Evolutionary conservation across 1,140 invertebrate species (phyloP).

Genomic region (Odontomachus brunneus): DNA sequence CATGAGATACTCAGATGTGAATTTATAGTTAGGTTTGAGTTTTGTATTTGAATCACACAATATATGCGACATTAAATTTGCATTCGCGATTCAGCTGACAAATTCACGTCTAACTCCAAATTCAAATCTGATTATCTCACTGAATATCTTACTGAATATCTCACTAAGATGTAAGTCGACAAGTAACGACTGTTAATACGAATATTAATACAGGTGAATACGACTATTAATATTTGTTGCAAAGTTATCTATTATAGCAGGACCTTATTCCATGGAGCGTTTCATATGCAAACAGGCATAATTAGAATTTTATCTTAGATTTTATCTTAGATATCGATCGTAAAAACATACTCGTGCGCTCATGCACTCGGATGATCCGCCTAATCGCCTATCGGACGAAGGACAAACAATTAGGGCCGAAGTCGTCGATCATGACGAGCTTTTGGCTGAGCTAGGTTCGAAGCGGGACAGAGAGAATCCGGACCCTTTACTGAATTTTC

Average conservation of each 20-base stretch:
- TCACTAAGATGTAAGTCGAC: too few species aligned
- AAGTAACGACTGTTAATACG: too few species aligned
- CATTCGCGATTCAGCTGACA: too few species aligned
- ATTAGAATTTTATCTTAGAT: slow-evolving; percentile 3
- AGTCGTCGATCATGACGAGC: slow-evolving; percentile 61
- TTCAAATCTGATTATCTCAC: too few species aligned
- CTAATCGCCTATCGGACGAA: slow-evolving; percentile 55
- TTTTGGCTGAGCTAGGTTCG: slow-evolving; percentile 36
- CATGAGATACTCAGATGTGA: not conserved
- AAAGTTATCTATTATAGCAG: not conserved
- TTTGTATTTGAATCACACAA: too few species aligned
- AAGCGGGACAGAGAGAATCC: slow-evolving; percentile 44
- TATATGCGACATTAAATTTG: too few species aligned
- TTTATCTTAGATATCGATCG: slow-evolving; percentile 30
- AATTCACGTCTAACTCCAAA: too few species aligned
- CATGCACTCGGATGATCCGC: slow-evolving; percentile 34
- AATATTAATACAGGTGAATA: too few species aligned
- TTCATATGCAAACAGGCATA: not conserved
- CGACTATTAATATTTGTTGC: not conserved
- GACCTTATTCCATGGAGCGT: not conserved
- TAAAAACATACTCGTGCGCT: slow-evolving; percentile 33
- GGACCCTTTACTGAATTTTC: slow-evolving; percentile 63
- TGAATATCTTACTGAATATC: too few species aligned
- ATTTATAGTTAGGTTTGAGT: too few species aligned
- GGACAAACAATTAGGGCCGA: slow-evolving; percentile 55